These are phyloP conservation scores for Eupsittula cactorum DNA, from an alignment of 2,113 vertebrate species.

Conservation along the genomic window DNA sequence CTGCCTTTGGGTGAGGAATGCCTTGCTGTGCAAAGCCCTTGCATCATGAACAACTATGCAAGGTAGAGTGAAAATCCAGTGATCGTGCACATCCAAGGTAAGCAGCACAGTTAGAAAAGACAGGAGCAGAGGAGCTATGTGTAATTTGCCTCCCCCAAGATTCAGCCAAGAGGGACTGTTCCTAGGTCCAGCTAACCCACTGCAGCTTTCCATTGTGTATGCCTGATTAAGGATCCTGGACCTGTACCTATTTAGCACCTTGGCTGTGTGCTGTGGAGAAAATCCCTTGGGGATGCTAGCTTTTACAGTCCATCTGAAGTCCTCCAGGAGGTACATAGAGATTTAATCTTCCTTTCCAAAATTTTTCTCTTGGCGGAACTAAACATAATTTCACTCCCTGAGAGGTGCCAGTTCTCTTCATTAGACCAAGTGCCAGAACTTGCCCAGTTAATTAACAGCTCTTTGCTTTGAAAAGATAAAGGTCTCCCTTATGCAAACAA, in stretches of 20 bases:
- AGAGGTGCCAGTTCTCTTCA: background rate
- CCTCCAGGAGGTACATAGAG: background rate
- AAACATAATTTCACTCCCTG: background rate
- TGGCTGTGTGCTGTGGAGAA: background rate
- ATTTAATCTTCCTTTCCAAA: background rate
- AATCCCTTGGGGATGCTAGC: background rate
- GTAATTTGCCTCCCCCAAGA: background rate
- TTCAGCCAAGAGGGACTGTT: background rate
- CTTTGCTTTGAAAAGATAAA: background rate
- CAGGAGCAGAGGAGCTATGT: background rate
- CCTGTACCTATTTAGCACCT: background rate
- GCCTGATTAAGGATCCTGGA: background rate
- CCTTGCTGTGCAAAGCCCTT: background rate
- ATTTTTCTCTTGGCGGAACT: background rate
- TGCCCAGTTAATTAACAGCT: background rate
- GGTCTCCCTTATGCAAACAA: background rate
- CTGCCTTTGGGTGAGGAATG: background rate
- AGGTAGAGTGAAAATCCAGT: background rate
- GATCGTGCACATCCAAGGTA: background rate
- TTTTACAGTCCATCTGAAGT: background rate
- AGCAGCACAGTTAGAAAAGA: background rate
- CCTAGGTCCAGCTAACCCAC: fast-evolving
- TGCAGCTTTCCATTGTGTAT: background rate
- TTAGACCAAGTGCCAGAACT: background rate
- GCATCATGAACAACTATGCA: background rate